Conservation (phyloP, 2,797 vertebrate species). For the Eulemur rubriventer region DNA sequence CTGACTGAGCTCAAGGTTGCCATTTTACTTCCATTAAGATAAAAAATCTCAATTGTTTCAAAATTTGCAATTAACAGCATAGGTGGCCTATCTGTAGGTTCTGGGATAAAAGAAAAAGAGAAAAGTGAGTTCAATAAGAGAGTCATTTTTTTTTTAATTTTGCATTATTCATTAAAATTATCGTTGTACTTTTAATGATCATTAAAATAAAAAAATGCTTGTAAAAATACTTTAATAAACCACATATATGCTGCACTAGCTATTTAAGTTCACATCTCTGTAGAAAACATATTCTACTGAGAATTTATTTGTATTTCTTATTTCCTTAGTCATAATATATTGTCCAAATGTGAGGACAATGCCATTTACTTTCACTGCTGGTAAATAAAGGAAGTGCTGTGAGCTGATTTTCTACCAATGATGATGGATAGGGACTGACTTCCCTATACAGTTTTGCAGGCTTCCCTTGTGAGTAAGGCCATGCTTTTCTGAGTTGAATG, state of each 20-base stretch:
- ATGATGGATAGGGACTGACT: background rate
- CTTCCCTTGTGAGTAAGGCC: background rate
- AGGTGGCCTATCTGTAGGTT: conserved; percentile 90
- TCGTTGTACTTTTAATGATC: conserved; percentile 25
- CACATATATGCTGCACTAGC: background rate
- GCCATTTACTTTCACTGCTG: background rate
- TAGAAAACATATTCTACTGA: background rate
- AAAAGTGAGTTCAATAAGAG: conserved; percentile 12
- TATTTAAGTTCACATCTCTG: background rate
- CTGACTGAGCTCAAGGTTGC: conserved; percentile 87
- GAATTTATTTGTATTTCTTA: background rate
- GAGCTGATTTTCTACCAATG: background rate
- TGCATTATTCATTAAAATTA: background rate
- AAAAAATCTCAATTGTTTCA: conserved; percentile 89
- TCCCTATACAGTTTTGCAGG: background rate
- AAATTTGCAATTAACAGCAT: conserved; percentile 91
- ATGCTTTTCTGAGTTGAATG: background rate
- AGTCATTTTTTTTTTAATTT: background rate
- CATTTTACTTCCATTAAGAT: conserved; percentile 92
- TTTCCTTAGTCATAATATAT: background rate
- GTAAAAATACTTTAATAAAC: background rate
- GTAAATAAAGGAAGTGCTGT: background rate
- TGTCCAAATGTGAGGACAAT: background rate
- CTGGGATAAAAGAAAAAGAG: conserved; percentile 84
- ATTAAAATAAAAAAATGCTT: background rate